Conservation (phyloP, 2,797 vertebrate genomes). For the Schizothorax lantsangensis region DNA sequence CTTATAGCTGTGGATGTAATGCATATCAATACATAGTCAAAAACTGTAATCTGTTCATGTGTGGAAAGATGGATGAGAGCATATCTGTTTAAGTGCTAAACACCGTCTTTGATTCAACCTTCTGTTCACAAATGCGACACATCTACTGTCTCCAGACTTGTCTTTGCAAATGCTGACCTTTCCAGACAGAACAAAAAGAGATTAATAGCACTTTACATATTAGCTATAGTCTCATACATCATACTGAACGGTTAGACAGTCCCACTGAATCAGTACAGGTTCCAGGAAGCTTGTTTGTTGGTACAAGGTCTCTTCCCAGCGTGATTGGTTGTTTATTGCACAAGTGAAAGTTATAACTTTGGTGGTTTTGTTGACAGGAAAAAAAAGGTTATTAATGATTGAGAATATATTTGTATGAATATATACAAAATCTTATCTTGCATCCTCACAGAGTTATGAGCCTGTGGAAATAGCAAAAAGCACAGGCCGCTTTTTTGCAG, state of each 20-base stretch:
- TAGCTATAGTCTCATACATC: conserved; percentile 73
- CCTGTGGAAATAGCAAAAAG: conserved; percentile 16
- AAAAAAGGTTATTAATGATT: conserved; percentile 21
- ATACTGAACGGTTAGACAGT: conserved; percentile 72
- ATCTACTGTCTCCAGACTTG: conserved; percentile 70
- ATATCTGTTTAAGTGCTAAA: conserved; percentile 26
- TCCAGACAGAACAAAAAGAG: too few species aligned
- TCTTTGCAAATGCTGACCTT: conserved; percentile 75
- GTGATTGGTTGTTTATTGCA: conserved; percentile 41
- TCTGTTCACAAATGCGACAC: conserved; percentile 60
- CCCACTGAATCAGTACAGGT: conserved; percentile 72
- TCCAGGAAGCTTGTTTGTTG: conserved; percentile 65
- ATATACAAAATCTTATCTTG: not conserved
- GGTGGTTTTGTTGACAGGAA: not conserved
- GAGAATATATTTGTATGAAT: not conserved
- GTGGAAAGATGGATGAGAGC: conserved; percentile 23
- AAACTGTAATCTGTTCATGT: conserved; percentile 29
- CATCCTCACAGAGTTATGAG: not conserved
- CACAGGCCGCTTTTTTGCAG: not conserved
- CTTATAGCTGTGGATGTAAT: not conserved
- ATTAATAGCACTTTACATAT: conserved; percentile 78
- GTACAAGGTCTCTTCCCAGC: conserved; percentile 50
- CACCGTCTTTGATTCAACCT: conserved; percentile 63
- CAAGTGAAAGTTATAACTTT: conserved; percentile 37
- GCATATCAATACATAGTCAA: not conserved